Evolutionary conservation across 2,888 invertebrate species (phyloP), one percentile per base, ranked within the genome.

Genomic region (Apomyelois bistriatella): DNA sequence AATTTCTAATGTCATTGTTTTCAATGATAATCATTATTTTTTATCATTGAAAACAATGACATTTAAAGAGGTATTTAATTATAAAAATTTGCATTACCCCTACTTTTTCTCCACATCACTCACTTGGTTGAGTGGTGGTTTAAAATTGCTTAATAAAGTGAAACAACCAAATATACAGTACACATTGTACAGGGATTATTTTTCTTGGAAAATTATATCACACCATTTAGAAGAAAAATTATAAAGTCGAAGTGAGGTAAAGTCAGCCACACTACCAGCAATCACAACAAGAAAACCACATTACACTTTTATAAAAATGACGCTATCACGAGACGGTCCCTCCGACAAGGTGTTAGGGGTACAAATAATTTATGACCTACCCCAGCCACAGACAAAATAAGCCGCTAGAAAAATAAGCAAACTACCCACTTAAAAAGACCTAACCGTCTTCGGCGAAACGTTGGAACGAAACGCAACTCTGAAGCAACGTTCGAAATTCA

Each of bases 241-340:
- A 13, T 9, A 48, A 55, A 54, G 49, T 49, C 54, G 28, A 58
- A 58, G 43, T 28, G 9, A 32, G 12, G 16, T 53, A 56, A 53
- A 54, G 38, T 53, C 54, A 15, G 54, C 40, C 57, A 60, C 50
- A 52, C 54, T 54, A 70, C 69, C 74, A 66, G 79, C 82, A 87
- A 87, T 87, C 84, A 84, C 76, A 80, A 80, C 82, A 80, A 79
- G 77, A 69, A 79, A 85, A 82, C 77, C 78, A 74, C 85, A 86
- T 86, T 88, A 87, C 79, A 82, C 78, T 88, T 87, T 89, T 80
- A 88, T 87, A 87, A 87, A 88, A 87, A 88, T 88, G 86, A 87
- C 79, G 85, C 85, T 81, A 85, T 88, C 85, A 74, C 68, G 65
- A 62, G 61, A 63, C 69, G 68, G 67, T 66, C 76, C 79, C 80